Evolutionary conservation across 2,888 invertebrate genomes (phyloP).

Genomic region (Nomada lathburiana): DNA sequence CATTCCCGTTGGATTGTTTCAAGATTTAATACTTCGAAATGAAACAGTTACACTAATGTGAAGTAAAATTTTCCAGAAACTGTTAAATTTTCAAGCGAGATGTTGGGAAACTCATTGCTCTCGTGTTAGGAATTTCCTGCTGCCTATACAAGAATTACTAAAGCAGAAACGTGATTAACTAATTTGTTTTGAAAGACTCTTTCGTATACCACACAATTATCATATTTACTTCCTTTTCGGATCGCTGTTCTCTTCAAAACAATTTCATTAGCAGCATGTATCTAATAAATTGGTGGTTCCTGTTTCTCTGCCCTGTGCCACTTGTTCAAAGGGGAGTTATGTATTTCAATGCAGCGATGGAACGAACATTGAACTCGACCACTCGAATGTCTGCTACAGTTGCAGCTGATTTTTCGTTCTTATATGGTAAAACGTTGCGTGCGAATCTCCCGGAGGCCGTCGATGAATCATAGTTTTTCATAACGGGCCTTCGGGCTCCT

Average conservation of each 20-base stretch:
- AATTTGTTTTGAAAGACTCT: neutral
- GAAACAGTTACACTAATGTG: too few relatives aligned
- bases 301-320: constrained; percentile 1
- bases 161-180: neutral
- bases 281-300: constrained; percentile 15
- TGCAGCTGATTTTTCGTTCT: constrained; percentile 14
- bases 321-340: constrained; percentile 1
- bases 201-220: neutral
- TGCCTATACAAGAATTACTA: too few relatives aligned
- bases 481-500: constrained; percentile 2
- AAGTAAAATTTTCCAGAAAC: too few relatives aligned
- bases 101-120: too few relatives aligned
- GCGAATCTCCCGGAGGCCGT: constrained; percentile 21
- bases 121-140: too few relatives aligned
- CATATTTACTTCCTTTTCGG: neutral
- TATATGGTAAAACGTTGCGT: constrained; percentile 10
- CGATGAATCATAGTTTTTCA: constrained; percentile 43
- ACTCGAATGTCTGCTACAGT: constrained; percentile 7
- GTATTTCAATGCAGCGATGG: constrained; percentile 19
- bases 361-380: constrained; percentile 27
- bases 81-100: too few relatives aligned
- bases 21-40: too few relatives aligned
- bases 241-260: neutral
- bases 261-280: neutral
- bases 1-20: too few relatives aligned